Percentiles rank a stretch among this genome's conserved stretches.
phyloP scores from a whole-genome alignment of 2,113 vertebrate species.

The Irena cyanogastra region DNA sequence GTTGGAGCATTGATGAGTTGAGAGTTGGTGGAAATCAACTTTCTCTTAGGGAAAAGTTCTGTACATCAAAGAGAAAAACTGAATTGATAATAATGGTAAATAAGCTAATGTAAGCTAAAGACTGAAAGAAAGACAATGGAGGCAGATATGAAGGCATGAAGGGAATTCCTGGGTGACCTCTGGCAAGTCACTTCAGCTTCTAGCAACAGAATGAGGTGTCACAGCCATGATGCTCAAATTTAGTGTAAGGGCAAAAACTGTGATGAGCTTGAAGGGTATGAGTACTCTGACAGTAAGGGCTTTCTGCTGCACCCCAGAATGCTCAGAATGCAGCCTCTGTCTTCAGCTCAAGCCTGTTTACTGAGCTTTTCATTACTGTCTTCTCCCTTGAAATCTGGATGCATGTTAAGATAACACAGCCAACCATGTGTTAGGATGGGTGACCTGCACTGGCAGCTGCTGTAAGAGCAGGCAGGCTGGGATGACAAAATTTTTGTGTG shows the following conservation, averaged over 20 bases:
- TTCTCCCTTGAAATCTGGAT: not conserved
- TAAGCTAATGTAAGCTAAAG: not conserved
- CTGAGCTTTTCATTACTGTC: not conserved
- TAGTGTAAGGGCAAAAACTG: not conserved
- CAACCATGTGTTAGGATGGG: not conserved
- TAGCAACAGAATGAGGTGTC: not conserved
- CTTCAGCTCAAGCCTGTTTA: not conserved
- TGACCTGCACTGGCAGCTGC: not conserved
- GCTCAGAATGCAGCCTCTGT: not conserved
- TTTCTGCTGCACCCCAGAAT: not conserved
- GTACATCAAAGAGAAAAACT: not conserved
- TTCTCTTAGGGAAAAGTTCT: not conserved
- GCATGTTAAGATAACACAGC: not conserved
- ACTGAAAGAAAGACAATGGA: not conserved
- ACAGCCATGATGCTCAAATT: not conserved
- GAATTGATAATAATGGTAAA: conserved; percentile 8
- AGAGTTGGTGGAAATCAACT: not conserved
- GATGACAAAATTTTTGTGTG: not conserved
- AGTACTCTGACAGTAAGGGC: not conserved
- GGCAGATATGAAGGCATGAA: not conserved
- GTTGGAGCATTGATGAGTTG: not conserved
- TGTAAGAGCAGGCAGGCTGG: not conserved
- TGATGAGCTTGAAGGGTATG: not conserved
- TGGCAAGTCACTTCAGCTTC: not conserved
- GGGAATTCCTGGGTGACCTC: not conserved